Evolutionary conservation across 2,888 invertebrate genomes (phyloP), one percentile per base, ranked within the genome.

Genomic region (Dryococelus australis): DNA sequence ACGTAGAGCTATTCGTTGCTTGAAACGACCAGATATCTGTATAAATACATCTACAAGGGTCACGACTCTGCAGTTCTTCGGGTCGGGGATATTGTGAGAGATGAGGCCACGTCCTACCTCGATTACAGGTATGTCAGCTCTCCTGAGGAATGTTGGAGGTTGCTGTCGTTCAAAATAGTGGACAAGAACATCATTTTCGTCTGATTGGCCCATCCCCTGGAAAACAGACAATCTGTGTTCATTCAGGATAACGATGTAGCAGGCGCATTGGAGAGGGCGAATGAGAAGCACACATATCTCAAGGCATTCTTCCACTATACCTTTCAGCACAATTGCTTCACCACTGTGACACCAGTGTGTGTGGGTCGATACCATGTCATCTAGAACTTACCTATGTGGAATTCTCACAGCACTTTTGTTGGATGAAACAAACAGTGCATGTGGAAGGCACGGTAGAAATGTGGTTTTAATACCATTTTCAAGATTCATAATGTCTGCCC

Each of bases 1-100:
- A 92, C 89, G 91, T 92, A 0, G 92, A 93, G 90, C 26, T 87
- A 85, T 84, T 26, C 35, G 43, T 24, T 13, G 10, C 78, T 3
- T 65, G 3, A 65, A 65, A 5, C 5, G 20, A 24, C 78, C 0
- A 1, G 3, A 3, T 5, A 65, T 24, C 20, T 65, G 5, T 35
- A 35, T 4, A 35, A 35, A 35, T 35, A 35, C 35, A 35, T 35
- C 35, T 4, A 35, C 35, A 4, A 35, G 4, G 35, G 35, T 35
- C 35, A 35, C 35, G 35, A 35, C 35, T 35, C 35, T 35, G 35
- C 35, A 3, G 35, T 35, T 35, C 35, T 35, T 4, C 35, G 4
- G 35, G 35, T 35, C 35, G 35, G 35, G 35, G 35, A 35, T 4
- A 35, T 35, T 3, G 35, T 35, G 2, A 1, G 35, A 35, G 35